Percentiles rank a stretch among this genome's conserved stretches.
Conservation (phyloP, 1,140 invertebrate species). For the Monochamus saltuarius region DNA sequence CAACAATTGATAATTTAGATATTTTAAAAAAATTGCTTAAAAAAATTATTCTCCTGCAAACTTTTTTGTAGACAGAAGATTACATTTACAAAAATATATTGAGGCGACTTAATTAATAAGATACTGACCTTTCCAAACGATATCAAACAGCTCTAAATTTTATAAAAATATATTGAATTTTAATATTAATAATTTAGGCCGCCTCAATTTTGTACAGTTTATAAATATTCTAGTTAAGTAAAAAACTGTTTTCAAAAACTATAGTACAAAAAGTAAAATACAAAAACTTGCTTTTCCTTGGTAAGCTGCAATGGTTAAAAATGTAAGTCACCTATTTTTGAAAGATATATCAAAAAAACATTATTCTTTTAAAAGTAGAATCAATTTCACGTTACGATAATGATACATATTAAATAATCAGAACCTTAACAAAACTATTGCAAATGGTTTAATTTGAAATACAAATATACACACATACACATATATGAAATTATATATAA, state of each 20-base stretch:
- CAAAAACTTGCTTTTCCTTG: slow-evolving; percentile 49
- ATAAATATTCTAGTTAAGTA: slow-evolving; percentile 3
- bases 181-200: no score
- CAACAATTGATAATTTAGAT: slow-evolving; percentile 33
- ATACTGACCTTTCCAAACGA: no score
- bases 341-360: slow-evolving; percentile 50
- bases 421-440: no score
- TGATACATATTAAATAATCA: neutral
- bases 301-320: slow-evolving; percentile 52
- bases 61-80: slow-evolving; percentile 54
- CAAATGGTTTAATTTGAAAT: no score
- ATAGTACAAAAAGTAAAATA: slow-evolving; percentile 21
- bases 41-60: slow-evolving; percentile 50
- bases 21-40: slow-evolving; percentile 44
- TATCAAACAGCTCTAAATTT: no score
- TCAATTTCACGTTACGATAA: neutral
- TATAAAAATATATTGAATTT: no score
- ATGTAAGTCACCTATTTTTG: slow-evolving; percentile 49
- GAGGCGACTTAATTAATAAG: neutral
- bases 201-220: no score
- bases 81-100: slow-evolving; percentile 24
- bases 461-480: no score
- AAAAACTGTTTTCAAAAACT: slow-evolving; percentile 44
- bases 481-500: neutral
- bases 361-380: slow-evolving; percentile 6